Percentiles rank a stretch among this genome's conserved stretches.
Conservation (phyloP, 2,113 vertebrate genomes). For the Prochilodus magdalenae region DNA sequence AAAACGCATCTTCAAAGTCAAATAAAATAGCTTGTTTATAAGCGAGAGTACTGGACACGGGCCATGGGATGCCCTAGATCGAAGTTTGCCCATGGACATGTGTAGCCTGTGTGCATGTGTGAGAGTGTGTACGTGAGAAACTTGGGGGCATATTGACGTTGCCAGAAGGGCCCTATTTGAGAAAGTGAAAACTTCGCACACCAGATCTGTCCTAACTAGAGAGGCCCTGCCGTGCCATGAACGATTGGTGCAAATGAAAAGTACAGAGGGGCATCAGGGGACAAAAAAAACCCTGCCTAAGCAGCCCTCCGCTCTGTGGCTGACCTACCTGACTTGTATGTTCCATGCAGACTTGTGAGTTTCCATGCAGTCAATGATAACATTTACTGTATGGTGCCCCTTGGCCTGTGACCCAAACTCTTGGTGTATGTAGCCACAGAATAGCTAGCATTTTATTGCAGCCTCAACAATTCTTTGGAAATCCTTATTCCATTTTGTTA, state of each 20-base stretch:
- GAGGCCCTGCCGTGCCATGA: conserved; percentile 52
- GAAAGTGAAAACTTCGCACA: conserved; percentile 60
- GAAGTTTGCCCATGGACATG: conserved; percentile 27
- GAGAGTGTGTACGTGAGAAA: conserved; percentile 56
- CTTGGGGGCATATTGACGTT: conserved; percentile 70
- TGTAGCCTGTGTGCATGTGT: conserved; percentile 23
- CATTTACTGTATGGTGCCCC: not conserved
- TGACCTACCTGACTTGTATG: not conserved
- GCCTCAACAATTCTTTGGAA: conserved; percentile 57
- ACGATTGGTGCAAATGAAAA: conserved; percentile 48
- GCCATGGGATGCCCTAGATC: conserved; percentile 23
- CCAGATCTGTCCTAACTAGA: conserved; percentile 65
- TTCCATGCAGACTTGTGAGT: not conserved
- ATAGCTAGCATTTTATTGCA: conserved; percentile 16
- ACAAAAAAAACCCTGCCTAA: not conserved
- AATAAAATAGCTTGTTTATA: conserved; percentile 33
- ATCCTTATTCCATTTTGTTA: not conserved
- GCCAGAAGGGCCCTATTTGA: conserved; percentile 64
- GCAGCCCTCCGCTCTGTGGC: not conserved
- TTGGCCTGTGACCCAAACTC: not conserved
- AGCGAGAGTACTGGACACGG: conserved; percentile 30
- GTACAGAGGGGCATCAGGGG: conserved; percentile 9
- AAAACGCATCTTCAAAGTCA: not conserved
- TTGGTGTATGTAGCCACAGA: not conserved
- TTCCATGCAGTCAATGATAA: not conserved